Evolutionary conservation across 1,140 invertebrate species (phyloP).

Genomic region (Ceratina australensis): DNA sequence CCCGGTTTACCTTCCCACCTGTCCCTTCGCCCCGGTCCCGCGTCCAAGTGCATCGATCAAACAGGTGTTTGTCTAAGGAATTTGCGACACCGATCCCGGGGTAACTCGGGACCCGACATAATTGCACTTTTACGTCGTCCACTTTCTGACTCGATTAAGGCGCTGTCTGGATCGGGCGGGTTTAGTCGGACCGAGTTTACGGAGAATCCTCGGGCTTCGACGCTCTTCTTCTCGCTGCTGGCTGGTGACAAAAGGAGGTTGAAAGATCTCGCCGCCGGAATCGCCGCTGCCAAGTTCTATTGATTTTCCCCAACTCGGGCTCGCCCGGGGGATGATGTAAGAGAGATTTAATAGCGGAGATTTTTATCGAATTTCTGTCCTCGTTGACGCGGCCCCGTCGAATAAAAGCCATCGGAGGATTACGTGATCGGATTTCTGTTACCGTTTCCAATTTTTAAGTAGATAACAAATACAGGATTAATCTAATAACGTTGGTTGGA

Average conservation of each 20-base stretch:
- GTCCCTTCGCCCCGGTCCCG: neutral
- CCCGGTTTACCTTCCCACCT: slow-evolving; percentile 65
- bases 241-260: neutral
- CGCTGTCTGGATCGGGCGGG: too few relatives aligned
- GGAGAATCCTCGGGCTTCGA: neutral
- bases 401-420: neutral
- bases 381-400: neutral
- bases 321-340: slow-evolving; percentile 18
- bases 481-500: neutral
- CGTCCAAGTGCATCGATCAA: slow-evolving; percentile 46
- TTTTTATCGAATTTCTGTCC: slow-evolving; percentile 22
- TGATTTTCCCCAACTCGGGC: slow-evolving; percentile 3
- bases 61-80: slow-evolving; percentile 61
- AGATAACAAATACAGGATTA: neutral
- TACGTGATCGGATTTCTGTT: neutral
- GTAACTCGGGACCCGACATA: neutral
- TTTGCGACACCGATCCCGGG: slow-evolving; percentile 45
- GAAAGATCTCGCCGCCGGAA: slow-evolving; percentile 17
- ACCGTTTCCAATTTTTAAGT: neutral
- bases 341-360: slow-evolving; percentile 25
- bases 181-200: neutral
- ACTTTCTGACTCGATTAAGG: neutral
- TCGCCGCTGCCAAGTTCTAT: slow-evolving; percentile 12
- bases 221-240: neutral
- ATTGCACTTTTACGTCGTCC: neutral